Conservation (phyloP, 1,140 invertebrate genomes). For the Drosophila pallidifrons region DNA sequence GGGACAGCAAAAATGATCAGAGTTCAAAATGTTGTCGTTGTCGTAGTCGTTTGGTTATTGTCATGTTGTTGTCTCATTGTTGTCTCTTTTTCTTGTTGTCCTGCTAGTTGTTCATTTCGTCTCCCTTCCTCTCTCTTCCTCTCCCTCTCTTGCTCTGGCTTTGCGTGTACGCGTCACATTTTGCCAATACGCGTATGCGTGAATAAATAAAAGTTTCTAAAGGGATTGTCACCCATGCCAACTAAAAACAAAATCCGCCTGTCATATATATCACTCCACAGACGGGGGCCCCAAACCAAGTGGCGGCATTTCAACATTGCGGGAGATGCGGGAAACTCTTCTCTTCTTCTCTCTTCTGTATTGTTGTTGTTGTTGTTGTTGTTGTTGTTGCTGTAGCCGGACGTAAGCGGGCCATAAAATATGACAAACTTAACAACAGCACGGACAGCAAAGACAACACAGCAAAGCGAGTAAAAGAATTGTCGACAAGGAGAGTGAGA, state of each 20-base stretch:
- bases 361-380: conserved; percentile 2
- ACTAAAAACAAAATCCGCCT: conserved; percentile 76
- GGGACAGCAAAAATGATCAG: conserved; percentile 13
- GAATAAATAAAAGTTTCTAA: conserved; percentile 77
- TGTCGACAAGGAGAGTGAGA: conserved; percentile 51
- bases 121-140: conserved; percentile 7
- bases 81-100: not conserved
- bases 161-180: conserved; percentile 75
- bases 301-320: not conserved
- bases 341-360: too few relatives aligned
- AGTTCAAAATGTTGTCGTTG: conserved; percentile 27
- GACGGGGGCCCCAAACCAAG: conserved; percentile 21
- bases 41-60: conserved; percentile 25
- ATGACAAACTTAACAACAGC: conserved; percentile 75
- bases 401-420: conserved; percentile 74
- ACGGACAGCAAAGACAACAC: conserved; percentile 51
- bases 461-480: conserved; percentile 30
- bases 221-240: conserved; percentile 80
- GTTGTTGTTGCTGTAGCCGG: conserved; percentile 38
- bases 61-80: conserved; percentile 10
- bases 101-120: not conserved
- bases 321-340: not conserved
- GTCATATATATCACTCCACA: conserved; percentile 76
- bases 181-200: conserved; percentile 74
- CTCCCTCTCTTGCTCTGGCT: conserved; percentile 1